These are phyloP conservation scores for Antigone vipio DNA, from an alignment of 2,113 vertebrate genomes.

Conservation along the genomic window DNA sequence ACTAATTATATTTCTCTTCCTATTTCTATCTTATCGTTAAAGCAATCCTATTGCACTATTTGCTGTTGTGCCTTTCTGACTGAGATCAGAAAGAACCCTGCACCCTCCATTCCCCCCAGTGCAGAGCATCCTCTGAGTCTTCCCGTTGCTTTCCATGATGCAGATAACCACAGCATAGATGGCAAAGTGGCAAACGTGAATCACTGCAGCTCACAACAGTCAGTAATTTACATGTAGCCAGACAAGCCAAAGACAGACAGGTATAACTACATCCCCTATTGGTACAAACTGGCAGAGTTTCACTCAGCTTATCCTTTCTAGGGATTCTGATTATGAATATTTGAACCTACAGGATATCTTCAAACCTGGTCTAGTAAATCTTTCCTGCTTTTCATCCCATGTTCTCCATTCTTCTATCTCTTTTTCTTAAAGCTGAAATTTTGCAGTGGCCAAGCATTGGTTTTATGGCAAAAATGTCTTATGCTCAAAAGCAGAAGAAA, in stretches of 20 bases:
- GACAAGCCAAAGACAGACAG: background rate
- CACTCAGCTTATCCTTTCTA: background rate
- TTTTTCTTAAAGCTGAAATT: background rate
- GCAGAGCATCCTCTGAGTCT: background rate
- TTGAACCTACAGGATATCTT: background rate
- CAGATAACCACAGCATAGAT: no score
- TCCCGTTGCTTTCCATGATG: background rate
- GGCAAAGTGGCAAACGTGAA: background rate
- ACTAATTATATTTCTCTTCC: background rate
- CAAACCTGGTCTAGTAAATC: background rate
- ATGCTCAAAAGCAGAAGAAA: background rate
- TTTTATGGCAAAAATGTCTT: background rate
- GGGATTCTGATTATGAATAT: background rate
- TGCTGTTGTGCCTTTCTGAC: background rate
- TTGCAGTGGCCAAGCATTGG: background rate
- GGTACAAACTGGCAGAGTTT: background rate
- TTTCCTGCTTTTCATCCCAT: background rate
- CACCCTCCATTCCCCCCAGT: accelerated
- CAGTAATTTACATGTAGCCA: background rate
- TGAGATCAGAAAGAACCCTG: background rate
- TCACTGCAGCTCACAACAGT: background rate
- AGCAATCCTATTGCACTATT: background rate
- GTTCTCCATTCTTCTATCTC: background rate
- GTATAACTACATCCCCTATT: background rate
- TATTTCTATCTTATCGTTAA: background rate